A percentile compares a stretch with the other conserved stretches of the same genome.
phyloP scores from a whole-genome alignment of 2,113 vertebrate genomes.

The Gymnarchus niloticus region DNA sequence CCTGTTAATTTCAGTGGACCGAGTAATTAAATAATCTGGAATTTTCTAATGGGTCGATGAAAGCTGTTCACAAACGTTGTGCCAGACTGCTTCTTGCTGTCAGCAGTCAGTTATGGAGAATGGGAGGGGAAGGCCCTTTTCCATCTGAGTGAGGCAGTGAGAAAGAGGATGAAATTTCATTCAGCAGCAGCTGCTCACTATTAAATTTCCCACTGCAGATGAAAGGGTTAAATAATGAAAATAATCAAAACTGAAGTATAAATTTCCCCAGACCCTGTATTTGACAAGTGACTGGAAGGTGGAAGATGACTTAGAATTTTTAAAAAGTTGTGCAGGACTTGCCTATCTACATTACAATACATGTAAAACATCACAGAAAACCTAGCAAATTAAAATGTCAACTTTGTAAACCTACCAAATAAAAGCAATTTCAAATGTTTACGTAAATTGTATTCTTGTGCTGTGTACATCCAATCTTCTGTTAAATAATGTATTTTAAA shows the following conservation, averaged over 20 bases:
- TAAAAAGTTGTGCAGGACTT: not conserved
- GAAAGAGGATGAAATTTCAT: not conserved
- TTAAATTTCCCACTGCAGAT: not conserved
- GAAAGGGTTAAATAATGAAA: not conserved
- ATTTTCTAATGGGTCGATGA: not conserved
- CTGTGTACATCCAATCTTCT: not conserved
- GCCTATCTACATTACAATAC: not conserved
- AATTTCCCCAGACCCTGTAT: conserved; percentile 5
- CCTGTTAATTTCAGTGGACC: not conserved
- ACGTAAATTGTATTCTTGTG: not conserved
- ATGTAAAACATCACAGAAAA: not conserved
- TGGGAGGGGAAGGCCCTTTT: not conserved
- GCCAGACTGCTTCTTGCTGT: not conserved
- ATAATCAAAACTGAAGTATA: not conserved
- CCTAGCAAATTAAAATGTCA: not conserved
- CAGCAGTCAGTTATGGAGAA: too few species aligned
- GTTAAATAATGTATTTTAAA: not conserved
- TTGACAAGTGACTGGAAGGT: not conserved
- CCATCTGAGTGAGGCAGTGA: not conserved
- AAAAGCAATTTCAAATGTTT: not conserved
- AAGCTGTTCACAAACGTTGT: not conserved
- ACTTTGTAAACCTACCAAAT: not conserved
- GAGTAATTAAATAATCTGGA: not conserved
- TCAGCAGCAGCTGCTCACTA: not conserved
- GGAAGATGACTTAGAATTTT: not conserved